Base-by-base conservation (phyloP, 2,797 vertebrate species). In the Peromyscus aztecus region DNA sequence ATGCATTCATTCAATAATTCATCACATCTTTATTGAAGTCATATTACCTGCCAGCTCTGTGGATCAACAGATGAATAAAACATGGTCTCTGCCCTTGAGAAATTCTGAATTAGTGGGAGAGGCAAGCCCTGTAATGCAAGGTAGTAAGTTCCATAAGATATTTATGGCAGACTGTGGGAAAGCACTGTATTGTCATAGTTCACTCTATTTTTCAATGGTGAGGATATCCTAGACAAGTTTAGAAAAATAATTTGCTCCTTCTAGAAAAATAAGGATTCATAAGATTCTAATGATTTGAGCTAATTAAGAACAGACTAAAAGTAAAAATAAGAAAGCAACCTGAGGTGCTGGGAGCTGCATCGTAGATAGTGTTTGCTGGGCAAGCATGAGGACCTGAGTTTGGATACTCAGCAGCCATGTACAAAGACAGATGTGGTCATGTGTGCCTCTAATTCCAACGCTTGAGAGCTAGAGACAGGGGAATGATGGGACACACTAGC, bases 31-130 rank as follows among this genome's bases (percentile, higher is more conserved):
- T 97, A 96, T 94, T 95, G 87, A 97, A 97, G 83, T 95, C 83
- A 82, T 94, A 96, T 94, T 96, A 97, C 63, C 83, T 93, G 76
- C 52, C 94, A 97, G 91, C 89, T 90, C 59, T 95, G 80, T 94
- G 93, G 52, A 91, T 96, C 93, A 96, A 95, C 95, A 94, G 89
- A 97, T 97, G 87, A 97, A 97, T 97, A 96, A 98, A 96, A 97
- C 91, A 97, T 96, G 59, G 52, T 91, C 46, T 93, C 83, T 95
- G 81, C 46, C 89, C 93, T 96, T 93, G 80, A 97, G 89, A 91
- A 91, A 97, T 93, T 96, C 65, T 59, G 61, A 95, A 94, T 90
- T 96, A 96, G 89, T 84, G 6, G 24, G 40, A 78, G 31, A 94
- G 76, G 71, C 23, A 96, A 43, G 63, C 37, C 81, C 37, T 95